Conservation (phyloP, 2,888 invertebrate genomes). For the Germaria angustata region DNA sequence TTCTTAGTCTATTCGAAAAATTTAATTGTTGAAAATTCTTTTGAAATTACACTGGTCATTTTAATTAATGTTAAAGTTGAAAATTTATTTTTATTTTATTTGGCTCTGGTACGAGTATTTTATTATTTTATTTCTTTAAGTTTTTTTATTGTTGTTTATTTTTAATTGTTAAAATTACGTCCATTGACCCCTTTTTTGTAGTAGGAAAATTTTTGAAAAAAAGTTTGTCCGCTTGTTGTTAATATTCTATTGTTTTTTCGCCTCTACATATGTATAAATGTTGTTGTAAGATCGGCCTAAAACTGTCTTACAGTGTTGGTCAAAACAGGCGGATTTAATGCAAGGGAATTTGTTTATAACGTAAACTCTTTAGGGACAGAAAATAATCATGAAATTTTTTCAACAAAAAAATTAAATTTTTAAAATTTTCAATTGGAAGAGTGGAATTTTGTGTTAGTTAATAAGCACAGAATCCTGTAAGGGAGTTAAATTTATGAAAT, state of each 20-base stretch:
- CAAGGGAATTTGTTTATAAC: too few relatives aligned
- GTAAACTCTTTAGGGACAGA: too few relatives aligned
- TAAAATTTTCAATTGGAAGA: too few relatives aligned
- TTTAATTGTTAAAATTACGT: conserved; percentile 41
- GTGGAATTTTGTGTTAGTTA: too few relatives aligned
- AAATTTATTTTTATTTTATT: conserved; percentile 37
- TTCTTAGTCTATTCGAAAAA: neutral
- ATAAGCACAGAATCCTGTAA: too few relatives aligned
- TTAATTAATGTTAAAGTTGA: conserved; percentile 62
- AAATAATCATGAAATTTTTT: too few relatives aligned
- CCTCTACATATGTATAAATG: neutral
- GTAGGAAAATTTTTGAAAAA: conserved; percentile 47
- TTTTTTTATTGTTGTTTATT: neutral
- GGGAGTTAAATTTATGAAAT: too few relatives aligned
- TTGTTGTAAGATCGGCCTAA: conserved; percentile 20
- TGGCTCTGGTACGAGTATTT: neutral
- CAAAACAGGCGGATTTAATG: neutral
- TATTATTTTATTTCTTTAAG: conserved; percentile 2
- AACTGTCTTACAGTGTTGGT: neutral
- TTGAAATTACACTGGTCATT: conserved; percentile 58
- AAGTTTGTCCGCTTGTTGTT: conserved; percentile 12
- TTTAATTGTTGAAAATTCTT: conserved; percentile 61
- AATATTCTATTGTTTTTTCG: conserved; percentile 31
- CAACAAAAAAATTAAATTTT: too few relatives aligned
- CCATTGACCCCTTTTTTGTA: conserved; percentile 59